Evolutionary conservation across 2,888 invertebrate genomes (phyloP), one percentile per base, ranked within the genome.

Genomic region (Cantharis lateralis): DNA sequence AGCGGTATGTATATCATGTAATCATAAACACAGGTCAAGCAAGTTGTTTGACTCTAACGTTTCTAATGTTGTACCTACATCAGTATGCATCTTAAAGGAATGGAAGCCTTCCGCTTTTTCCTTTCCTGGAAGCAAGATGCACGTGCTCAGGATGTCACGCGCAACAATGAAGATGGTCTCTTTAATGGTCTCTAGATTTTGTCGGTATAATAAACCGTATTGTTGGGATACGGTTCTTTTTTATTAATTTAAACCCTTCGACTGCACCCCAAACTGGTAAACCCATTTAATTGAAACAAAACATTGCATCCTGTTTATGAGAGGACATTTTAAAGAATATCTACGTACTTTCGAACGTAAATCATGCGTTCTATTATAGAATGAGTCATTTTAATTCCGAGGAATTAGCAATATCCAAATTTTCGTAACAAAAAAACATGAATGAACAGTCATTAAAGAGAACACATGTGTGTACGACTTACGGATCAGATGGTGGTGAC

Each of bases 51-150:
- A 77, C 77, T 64, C 48, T 77, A 74, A 66, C 70, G 61, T 66
- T 16, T 75, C 75, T 77, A 71, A 77, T 68, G 72, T 74, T 63
- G 61, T 74, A 76, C 80, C 73, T 79, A 81, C 80, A 85, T 85
- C 84, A 84, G 83, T 83, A 85, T 85, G 84, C 86, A 82, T 79
- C 80, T 71, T 79, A 74, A 76, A 79, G 78, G 75, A 81, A 75
- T 79, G 80, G 76, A 81, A 80, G 80, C 82, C 86, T 87, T 87
- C 87, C 87, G 85, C 82, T 82, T 83, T 78, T 82, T 84, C 85
- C 86, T 86, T 86, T 87, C 86, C 83, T 83, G 86, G 87, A 86
- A 86, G 84, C 80, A 78, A 87, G 86, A 86, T 86, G 86, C 86
- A 86, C 87, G 87, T 87, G 87, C 84, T 79, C 84, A 84, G 85